Conservation (phyloP, 2,888 invertebrate species). For the Lacanobia oleracea region DNA sequence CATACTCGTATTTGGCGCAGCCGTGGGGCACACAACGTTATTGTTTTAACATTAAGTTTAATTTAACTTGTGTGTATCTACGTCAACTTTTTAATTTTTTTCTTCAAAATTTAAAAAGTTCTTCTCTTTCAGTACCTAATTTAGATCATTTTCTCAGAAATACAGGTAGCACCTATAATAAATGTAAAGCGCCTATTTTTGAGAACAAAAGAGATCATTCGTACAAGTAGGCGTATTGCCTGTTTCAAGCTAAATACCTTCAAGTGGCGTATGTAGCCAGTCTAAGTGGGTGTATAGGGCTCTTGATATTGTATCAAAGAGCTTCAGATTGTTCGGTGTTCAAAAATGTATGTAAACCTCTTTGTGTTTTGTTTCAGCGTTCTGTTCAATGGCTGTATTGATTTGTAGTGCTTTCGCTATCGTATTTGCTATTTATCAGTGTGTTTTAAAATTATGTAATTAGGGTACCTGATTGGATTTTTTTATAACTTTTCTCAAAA, state of each 20-base stretch:
- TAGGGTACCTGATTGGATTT: no score
- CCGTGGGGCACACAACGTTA: no score
- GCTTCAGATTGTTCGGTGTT: conserved; percentile 13
- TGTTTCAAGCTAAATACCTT: conserved; percentile 15
- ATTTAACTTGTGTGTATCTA: no score
- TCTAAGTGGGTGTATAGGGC: conserved; percentile 31
- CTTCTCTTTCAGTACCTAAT: conserved; percentile 1
- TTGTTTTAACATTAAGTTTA: no score
- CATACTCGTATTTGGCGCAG: no score
- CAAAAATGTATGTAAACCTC: conserved; percentile 34
- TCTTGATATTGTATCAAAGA: conserved; percentile 42
- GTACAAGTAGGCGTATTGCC: not conserved
- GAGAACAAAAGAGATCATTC: conserved; percentile 10
- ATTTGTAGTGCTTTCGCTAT: conserved; percentile 2
- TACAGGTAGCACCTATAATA: no score
- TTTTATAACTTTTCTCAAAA: no score
- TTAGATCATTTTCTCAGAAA: not conserved
- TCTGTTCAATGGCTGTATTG: conserved; percentile 2
- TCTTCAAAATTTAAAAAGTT: no score
- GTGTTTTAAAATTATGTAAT: not conserved
- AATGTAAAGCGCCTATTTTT: conserved; percentile 2
- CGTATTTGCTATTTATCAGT: conserved; percentile 15
- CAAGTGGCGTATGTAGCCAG: conserved; percentile 16
- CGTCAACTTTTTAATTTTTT: no score
- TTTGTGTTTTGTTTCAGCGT: conserved; percentile 24